Evolutionary conservation across 2,797 vertebrate genomes (phyloP).

Genomic region (Taenioides sp.): DNA sequence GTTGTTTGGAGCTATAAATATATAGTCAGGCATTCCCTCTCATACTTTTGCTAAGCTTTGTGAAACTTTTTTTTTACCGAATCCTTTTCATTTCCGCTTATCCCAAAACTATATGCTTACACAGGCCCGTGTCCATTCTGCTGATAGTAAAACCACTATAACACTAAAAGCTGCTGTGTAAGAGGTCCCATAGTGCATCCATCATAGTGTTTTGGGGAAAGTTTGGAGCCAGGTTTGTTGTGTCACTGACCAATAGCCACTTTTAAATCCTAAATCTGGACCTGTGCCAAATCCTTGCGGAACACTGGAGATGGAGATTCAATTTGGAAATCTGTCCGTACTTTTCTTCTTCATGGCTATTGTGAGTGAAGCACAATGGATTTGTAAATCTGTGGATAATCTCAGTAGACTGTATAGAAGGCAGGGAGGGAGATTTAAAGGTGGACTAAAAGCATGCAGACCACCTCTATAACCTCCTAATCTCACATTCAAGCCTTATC

Average conservation of each 20-base stretch:
- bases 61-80: neutral
- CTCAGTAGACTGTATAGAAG: slow-evolving; percentile 24
- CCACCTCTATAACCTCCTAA: slow-evolving; percentile 48
- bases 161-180: neutral
- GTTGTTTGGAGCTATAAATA: neutral
- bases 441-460: slow-evolving; percentile 39
- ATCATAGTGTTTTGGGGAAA: neutral
- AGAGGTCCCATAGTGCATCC: neutral
- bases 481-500: slow-evolving; percentile 36
- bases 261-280: slow-evolving; percentile 27
- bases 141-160: neutral
- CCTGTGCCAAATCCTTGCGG: slow-evolving; percentile 41
- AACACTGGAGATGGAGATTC: slow-evolving; percentile 44
- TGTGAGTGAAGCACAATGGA: slow-evolving; percentile 55
- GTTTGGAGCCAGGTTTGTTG: slow-evolving; percentile 11
- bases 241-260: slow-evolving; percentile 23
- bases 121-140: neutral
- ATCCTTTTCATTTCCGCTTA: neutral
- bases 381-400: slow-evolving; percentile 57
- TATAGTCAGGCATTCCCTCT: neutral
- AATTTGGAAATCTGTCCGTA: slow-evolving; percentile 43
- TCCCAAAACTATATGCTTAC: neutral
- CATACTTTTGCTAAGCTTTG: neutral
- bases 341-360: slow-evolving; percentile 37
- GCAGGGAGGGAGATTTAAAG: slow-evolving; percentile 55